phyloP scores from a whole-genome alignment of 2,797 vertebrate species.

The Rhinichthys osculus region DNA sequence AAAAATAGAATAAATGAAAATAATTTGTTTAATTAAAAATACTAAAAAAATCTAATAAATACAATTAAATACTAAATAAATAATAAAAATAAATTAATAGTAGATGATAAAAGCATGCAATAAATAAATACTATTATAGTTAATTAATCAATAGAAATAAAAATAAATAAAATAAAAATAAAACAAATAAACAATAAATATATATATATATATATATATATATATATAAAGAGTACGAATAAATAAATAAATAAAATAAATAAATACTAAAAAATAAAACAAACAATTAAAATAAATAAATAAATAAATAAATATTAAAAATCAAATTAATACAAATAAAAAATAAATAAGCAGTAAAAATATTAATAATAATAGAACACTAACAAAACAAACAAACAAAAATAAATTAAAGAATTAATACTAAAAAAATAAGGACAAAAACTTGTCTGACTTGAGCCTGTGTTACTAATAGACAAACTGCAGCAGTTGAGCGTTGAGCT shows the following conservation, averaged over 20 bases:
- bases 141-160: background rate
- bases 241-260: background rate
- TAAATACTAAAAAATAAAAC: background rate
- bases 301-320: background rate
- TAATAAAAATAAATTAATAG: background rate
- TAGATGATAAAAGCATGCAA: background rate
- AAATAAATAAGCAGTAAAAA: background rate
- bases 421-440: background rate
- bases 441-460: background rate
- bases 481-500: background rate
- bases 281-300: background rate
- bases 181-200: background rate
- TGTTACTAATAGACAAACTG: background rate
- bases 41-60: background rate
- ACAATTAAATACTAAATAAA: background rate
- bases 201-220: too few species aligned
- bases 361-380: background rate
- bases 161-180: background rate
- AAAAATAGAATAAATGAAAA: background rate
- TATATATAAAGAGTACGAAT: background rate
- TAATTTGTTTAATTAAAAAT: too few species aligned
- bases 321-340: background rate
- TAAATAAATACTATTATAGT: background rate
- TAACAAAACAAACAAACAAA: background rate
- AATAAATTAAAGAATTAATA: background rate